Base-by-base conservation (phyloP, 2,113 vertebrate genomes). In the Oncorhynchus mykiss region DNA sequence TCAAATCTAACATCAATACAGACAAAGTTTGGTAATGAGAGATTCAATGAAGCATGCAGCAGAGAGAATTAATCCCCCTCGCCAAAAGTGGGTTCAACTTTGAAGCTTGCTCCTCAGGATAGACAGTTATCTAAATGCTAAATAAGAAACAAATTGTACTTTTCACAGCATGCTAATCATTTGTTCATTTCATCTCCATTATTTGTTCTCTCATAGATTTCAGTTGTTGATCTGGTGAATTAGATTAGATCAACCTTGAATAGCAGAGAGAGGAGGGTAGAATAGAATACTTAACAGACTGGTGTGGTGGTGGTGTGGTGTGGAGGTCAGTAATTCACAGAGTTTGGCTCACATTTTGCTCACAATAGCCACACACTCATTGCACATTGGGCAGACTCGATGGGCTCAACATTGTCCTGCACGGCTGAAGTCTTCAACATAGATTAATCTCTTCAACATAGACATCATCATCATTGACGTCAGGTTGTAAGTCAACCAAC, bases 121-220 rank as follows among this genome's bases (percentile, higher is more conserved):
- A 95, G 96, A 96, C 94, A 96, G 96, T 99, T 98, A 99, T 99
- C 97, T 99, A 99, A 99, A 99, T 99, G 98, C 98, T 99, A 99
- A 99, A 96, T 99, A 99, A 98, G 97, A 97, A 97, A 96, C 95
- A 95, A 95, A 97, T 99, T 98, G 97, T 96, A 96, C 96, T 98
- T 97, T 97, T 98, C 96, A 94, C 94, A 93, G 96, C 95, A 97
- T 98, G 95, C 97, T 97, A 98, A 99, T 99, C 97, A 98, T 96
- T 95, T 95, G 95, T 97, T 95, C 95, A 96, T 96, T 95, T 95
- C 93, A 95, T 94, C 95, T 95, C 95, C 92, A 93, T 95, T 96
- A 96, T 97, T 95, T 95, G 94, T 95, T 95, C 92, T 93, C 92
- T 93, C 91, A 91, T 94, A 95, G 94, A 92, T 93, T 93, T 91